These are phyloP conservation scores for Microctenopoma lineatum DNA, from an alignment of 2,797 vertebrate species.

Conservation along the genomic window DNA sequence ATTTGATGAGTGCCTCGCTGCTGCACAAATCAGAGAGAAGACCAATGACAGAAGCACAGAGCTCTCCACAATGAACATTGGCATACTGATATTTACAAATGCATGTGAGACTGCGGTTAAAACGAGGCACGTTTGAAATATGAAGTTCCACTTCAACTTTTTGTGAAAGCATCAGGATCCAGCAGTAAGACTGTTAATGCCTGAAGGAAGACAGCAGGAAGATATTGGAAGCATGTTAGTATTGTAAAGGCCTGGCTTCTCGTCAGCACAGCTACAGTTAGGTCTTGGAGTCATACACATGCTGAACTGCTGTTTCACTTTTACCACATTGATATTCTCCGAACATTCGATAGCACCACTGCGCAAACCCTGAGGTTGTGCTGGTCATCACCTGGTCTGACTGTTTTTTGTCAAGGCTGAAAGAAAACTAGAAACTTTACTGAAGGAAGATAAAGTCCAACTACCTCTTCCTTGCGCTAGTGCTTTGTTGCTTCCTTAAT, in stretches of 20 bases:
- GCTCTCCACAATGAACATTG: constrained; percentile 20
- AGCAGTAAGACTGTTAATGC: constrained; percentile 7
- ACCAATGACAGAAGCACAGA: constrained; percentile 5
- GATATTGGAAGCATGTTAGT: constrained; percentile 22
- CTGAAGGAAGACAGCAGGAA: constrained; percentile 7
- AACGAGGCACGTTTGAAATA: constrained; percentile 21
- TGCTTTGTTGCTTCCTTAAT: constrained; percentile 24
- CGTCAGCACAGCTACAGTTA: constrained; percentile 16
- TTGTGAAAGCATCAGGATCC: constrained; percentile 16
- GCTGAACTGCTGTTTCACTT: constrained; percentile 23
- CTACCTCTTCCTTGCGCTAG: not conserved
- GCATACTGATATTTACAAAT: constrained; percentile 37
- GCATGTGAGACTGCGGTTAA: constrained; percentile 9
- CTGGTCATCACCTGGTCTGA: not conserved
- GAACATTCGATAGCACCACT: constrained; percentile 20
- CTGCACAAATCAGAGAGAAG: constrained; percentile 47
- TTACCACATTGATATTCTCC: constrained; percentile 39
- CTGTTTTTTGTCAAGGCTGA: constrained; percentile 16
- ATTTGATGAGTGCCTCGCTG: constrained; percentile 54
- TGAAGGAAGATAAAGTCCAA: constrained; percentile 9
- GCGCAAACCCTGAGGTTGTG: constrained; percentile 4
- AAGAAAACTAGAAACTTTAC: constrained; percentile 9
- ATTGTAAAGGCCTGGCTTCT: constrained; percentile 16
- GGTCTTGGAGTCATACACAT: constrained; percentile 14
- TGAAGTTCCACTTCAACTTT: constrained; percentile 7